These are phyloP conservation scores for Busseola fusca DNA, from an alignment of 2,888 invertebrate genomes.

Conservation along the genomic window DNA sequence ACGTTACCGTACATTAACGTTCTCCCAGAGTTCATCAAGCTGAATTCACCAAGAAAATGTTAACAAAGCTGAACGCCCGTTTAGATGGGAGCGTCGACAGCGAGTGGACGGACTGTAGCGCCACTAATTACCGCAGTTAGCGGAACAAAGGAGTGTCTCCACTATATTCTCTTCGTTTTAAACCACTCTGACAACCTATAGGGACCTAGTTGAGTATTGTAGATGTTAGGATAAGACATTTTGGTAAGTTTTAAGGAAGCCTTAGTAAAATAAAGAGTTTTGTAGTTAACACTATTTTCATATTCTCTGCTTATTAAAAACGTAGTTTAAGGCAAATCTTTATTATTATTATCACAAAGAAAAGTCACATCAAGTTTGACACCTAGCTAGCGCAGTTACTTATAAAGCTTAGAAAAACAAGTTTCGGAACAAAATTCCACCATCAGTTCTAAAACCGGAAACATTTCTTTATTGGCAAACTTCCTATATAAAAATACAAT, in stretches of 20 bases:
- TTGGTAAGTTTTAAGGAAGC: background rate
- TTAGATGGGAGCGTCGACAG: conserved; percentile 30
- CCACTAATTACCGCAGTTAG: conserved; percentile 59
- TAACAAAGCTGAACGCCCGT: conserved; percentile 41
- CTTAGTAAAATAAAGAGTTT: background rate
- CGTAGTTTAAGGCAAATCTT: too few relatives aligned
- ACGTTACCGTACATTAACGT: background rate
- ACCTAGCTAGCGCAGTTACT: too few relatives aligned
- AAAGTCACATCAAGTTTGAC: background rate
- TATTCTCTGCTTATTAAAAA: too few relatives aligned
- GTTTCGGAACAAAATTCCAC: background rate
- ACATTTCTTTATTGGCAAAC: background rate
- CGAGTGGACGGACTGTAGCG: conserved; percentile 43
- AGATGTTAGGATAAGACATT: conserved; percentile 10
- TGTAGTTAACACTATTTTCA: too few relatives aligned
- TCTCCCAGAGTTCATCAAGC: background rate
- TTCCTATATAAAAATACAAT: conserved; percentile 24
- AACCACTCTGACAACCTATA: conserved; percentile 50
- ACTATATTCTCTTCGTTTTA: conserved; percentile 33
- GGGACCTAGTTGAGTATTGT: background rate
- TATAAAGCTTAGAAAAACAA: background rate
- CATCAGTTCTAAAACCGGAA: background rate
- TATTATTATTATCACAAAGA: too few relatives aligned
- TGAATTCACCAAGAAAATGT: conserved; percentile 17
- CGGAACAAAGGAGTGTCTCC: conserved; percentile 57